Percentiles rank a stretch among this genome's conserved stretches.
phyloP scores from a whole-genome alignment of 2,888 invertebrate species.

The Zele albiditarsus region DNA sequence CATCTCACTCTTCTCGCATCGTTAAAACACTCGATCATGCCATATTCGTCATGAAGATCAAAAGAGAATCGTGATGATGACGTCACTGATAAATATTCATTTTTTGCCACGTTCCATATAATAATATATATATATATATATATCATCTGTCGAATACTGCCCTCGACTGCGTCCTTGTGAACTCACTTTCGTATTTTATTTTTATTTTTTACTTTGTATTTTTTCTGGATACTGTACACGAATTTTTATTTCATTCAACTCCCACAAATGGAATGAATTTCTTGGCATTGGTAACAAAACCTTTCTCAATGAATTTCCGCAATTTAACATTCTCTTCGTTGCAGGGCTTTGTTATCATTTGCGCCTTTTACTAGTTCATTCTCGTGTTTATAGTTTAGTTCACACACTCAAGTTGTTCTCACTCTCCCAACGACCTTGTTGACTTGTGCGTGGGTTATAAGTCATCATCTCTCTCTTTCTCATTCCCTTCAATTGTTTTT shows the following conservation, averaged over 20 bases:
- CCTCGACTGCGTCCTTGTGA: background rate
- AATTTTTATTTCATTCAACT: constrained; percentile 5
- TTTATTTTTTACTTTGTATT: background rate
- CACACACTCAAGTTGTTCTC: constrained; percentile 1
- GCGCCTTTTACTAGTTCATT: background rate
- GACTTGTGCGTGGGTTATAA: background rate
- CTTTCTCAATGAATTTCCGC: background rate
- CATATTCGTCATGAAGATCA: constrained; percentile 35
- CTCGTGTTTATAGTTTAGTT: background rate
- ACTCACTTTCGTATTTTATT: background rate
- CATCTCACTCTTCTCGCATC: background rate
- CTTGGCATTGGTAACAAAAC: background rate
- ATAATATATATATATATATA: background rate
- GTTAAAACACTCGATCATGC: constrained; percentile 5
- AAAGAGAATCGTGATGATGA: constrained; percentile 7
- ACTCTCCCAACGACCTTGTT: constrained; percentile 13
- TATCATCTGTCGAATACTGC: background rate
- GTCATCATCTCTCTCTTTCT: background rate
- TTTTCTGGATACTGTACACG: background rate
- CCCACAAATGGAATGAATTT: constrained; percentile 1
- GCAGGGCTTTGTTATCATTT: background rate
- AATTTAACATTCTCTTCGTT: too few relatives aligned
- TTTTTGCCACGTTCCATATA: background rate
- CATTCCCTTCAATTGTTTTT: background rate
- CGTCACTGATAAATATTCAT: constrained; percentile 36